Percentiles rank a stretch among this genome's conserved stretches.
These are phyloP conservation scores for Tenthredo livida DNA, from an alignment of 2,888 invertebrate species.

Conservation along the genomic window DNA sequence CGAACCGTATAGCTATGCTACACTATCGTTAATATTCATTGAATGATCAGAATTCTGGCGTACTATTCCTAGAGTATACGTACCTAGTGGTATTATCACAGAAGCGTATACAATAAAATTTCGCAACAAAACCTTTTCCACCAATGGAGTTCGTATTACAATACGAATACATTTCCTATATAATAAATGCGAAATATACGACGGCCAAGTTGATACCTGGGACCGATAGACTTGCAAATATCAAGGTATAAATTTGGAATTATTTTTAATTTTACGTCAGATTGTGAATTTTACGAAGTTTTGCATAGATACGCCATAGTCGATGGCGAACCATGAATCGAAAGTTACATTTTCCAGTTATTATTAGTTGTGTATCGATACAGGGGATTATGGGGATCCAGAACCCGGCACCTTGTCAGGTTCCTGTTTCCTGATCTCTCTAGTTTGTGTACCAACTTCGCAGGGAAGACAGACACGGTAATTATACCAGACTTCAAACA, in stretches of 20 bases:
- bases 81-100: slow-evolving; percentile 25
- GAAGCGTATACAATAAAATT: slow-evolving; percentile 32
- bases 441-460: slow-evolving; percentile 10
- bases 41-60: slow-evolving; percentile 48
- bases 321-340: background rate
- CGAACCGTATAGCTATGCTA: slow-evolving; percentile 31
- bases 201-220: slow-evolving; percentile 14
- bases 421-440: slow-evolving; percentile 5
- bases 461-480: slow-evolving; percentile 24
- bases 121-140: slow-evolving; percentile 39
- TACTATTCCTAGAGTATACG: slow-evolving; percentile 30
- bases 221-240: background rate
- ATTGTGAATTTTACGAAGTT: background rate
- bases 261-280: background rate
- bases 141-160: slow-evolving; percentile 31
- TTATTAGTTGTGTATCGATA: slow-evolving; percentile 2
- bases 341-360: background rate
- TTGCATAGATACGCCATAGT: background rate
- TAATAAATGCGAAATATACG: background rate
- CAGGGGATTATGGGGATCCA: background rate
- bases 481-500: slow-evolving; percentile 38
- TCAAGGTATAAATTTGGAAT: background rate
- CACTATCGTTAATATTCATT: slow-evolving; percentile 49
- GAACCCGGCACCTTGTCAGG: background rate
- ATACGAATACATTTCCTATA: slow-evolving; percentile 17